Conservation (phyloP, 2,888 invertebrate species). For the Cephonodes hylas region DNA sequence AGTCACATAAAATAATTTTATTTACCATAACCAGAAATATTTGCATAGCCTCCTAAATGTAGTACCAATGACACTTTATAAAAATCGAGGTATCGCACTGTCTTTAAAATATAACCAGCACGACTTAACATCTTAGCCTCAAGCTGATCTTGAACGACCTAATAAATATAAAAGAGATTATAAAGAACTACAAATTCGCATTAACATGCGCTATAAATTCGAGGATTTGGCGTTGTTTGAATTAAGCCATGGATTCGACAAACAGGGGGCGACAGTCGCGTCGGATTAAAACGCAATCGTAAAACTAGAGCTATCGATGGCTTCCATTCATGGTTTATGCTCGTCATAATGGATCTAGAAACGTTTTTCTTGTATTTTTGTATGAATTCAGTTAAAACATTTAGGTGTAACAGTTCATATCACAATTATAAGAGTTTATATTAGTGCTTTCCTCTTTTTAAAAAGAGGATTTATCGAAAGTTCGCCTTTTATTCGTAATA, state of each 20-base stretch:
- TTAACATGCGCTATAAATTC: constrained; percentile 3
- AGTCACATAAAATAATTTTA: too few species aligned
- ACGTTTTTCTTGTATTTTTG: not conserved
- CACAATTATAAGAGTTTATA: too few species aligned
- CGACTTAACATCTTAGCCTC: not conserved
- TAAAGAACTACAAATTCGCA: constrained; percentile 3
- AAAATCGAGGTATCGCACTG: not conserved
- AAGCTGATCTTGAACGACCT: not conserved
- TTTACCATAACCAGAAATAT: too few species aligned
- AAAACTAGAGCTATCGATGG: not conserved
- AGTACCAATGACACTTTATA: too few species aligned
- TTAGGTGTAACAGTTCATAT: too few species aligned
- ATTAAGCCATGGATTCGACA: not conserved
- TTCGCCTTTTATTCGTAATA: too few species aligned
- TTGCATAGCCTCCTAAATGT: too few species aligned
- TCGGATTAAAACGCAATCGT: not conserved
- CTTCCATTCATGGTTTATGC: not conserved
- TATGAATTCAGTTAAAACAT: too few species aligned
- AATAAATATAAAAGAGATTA: constrained; percentile 9
- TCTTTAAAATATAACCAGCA: not conserved
- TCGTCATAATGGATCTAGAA: not conserved
- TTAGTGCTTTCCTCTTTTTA: too few species aligned
- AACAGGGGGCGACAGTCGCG: not conserved
- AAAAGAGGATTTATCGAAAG: too few species aligned
- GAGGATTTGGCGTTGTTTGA: not conserved